Base-by-base conservation (phyloP, 2,113 vertebrate species). In the Haemorhous mexicanus region DNA sequence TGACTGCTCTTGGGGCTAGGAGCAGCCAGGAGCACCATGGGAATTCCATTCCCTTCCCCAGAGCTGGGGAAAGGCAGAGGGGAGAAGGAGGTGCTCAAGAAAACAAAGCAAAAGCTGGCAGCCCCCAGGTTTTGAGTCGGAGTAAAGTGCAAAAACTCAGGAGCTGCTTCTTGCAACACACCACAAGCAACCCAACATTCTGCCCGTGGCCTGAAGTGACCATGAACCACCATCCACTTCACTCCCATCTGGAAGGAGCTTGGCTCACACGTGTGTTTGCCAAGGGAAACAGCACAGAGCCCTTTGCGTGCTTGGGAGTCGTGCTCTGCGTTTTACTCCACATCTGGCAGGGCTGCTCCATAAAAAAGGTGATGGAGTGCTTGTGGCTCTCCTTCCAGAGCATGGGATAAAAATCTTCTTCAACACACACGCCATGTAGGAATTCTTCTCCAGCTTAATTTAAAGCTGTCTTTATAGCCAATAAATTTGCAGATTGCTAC, bases 341-440 rank as follows among this genome's bases (percentile, higher is more conserved):
- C 90, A 93, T 95, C 93, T 96, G 94, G 90, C 66, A 83, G 9
- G 27, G 58, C 53, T 84, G 90, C 90, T 89, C 92, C 67, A 92
- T 90, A 90, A 92, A 95, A 95, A 86, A 90, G 95, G 85, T 89
- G 79, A 70, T 62, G 86, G 86, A 95, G 95, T 64, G 88, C 74
- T 95, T 89, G 76, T 58, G 95, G 92, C 59, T 84, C 81, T 89
- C 64, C 89, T 87, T 94, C 73, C 94, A 92, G 72, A 63, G 50
- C 79, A 68, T 13, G 43, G 86, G 56, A 64, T 72, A 16, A 78
- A 83, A 82, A 66, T 84, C 69, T 84, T 96, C 93, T 72, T 79
- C 92, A 39, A 18, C 73, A 66, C 78, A 89, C 27, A 84, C 0
- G 30, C 79, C 73, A 72, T 17, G 43, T 4, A 93, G 64, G 77